Percentiles rank a stretch among this genome's conserved stretches.
phyloP scores from a whole-genome alignment of 2,113 vertebrate species.

The Corythornis vintsioides region DNA sequence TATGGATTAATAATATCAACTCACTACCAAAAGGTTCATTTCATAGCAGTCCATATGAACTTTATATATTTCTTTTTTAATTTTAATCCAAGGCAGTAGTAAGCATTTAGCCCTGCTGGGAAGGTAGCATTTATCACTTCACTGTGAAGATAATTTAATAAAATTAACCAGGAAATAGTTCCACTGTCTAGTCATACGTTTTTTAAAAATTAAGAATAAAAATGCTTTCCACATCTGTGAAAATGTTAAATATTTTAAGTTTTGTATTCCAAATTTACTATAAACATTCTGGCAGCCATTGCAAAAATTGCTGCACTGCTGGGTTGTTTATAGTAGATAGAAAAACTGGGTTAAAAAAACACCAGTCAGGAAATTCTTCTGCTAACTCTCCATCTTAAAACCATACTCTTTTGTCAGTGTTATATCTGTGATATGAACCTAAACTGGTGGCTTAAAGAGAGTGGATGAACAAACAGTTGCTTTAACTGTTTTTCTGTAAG shows the following conservation, averaged over 20 bases:
- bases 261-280: slow-evolving; percentile 37
- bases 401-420: neutral
- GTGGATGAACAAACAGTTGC: neutral
- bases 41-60: neutral
- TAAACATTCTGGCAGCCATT: slow-evolving; percentile 44
- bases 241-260: slow-evolving; percentile 38
- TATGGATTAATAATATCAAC: neutral
- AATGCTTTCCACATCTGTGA: slow-evolving; percentile 29
- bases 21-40: neutral
- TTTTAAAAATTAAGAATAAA: slow-evolving; percentile 20
- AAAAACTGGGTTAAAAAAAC: slow-evolving; percentile 62
- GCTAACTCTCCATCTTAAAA: slow-evolving; percentile 38
- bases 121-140: neutral
- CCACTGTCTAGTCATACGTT: neutral
- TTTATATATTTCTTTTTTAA: neutral
- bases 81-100: neutral
- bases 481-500: slow-evolving; percentile 13
- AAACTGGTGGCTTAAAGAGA: slow-evolving; percentile 1
- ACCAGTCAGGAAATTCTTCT: slow-evolving; percentile 60
- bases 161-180: slow-evolving; percentile 52
- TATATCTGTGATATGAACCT: slow-evolving; percentile 23
- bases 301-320: slow-evolving; percentile 4
- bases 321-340: slow-evolving; percentile 47
- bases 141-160: slow-evolving; percentile 2
- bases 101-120: neutral